A percentile compares a stretch with the other conserved stretches of the same genome.
phyloP scores from a whole-genome alignment of 2,888 invertebrate genomes.

The Chrysopilus asiliformis region DNA sequence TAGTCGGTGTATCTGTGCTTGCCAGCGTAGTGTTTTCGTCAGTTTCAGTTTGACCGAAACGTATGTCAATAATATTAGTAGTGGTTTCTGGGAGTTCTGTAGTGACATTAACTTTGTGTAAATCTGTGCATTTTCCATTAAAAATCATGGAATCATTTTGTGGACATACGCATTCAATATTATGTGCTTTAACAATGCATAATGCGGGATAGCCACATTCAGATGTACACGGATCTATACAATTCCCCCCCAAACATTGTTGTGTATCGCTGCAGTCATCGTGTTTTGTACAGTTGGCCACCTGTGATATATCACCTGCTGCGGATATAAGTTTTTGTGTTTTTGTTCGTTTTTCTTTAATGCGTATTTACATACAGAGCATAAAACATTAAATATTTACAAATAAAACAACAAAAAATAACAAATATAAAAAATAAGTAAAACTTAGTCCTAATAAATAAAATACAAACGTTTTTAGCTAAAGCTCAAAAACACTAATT shows the following conservation, averaged over 20 bases:
- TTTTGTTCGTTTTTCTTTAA: constrained; percentile 9
- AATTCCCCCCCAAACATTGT: constrained; percentile 32
- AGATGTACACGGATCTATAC: constrained; percentile 32
- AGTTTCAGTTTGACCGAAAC: neutral
- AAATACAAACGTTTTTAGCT: too few relatives aligned
- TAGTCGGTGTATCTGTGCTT: neutral
- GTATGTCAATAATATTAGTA: neutral
- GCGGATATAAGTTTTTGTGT: constrained; percentile 16
- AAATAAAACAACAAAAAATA: constrained; percentile 7
- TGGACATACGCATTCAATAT: constrained; percentile 59
- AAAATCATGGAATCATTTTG: too few relatives aligned
- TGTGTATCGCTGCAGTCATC: constrained; percentile 35
- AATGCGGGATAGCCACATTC: constrained; percentile 30
- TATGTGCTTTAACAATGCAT: constrained; percentile 32
- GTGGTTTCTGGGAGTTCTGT: constrained; percentile 1
- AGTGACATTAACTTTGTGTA: constrained; percentile 39
- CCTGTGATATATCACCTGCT: constrained; percentile 16
- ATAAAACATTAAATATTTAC: constrained; percentile 6
- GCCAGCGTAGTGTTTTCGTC: neutral
- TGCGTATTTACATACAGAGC: constrained; percentile 13
- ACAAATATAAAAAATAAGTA: neutral
- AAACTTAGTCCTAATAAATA: neutral
- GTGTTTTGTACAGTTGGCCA: constrained; percentile 33
- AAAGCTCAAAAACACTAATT: too few relatives aligned
- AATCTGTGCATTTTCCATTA: constrained; percentile 42